phyloP scores from a whole-genome alignment of 1,140 invertebrate species.

The Mya arenaria region DNA sequence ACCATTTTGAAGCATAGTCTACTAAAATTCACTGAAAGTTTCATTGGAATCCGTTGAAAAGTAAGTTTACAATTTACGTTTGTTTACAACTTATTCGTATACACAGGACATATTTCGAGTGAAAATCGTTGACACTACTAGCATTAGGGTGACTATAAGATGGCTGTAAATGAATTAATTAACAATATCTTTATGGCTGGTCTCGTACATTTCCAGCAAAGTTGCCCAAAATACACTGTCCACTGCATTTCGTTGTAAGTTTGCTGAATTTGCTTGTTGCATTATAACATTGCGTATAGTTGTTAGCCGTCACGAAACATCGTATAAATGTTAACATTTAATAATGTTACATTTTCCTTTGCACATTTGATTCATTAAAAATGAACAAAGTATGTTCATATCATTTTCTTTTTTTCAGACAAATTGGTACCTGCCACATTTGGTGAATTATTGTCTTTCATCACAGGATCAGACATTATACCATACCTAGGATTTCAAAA shows the following conservation, averaged over 20 bases:
- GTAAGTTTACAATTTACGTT: constrained; percentile 22
- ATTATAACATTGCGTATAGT: constrained; percentile 8
- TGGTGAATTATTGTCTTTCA: constrained; percentile 7
- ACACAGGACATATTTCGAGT: constrained; percentile 5
- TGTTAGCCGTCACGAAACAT: constrained; percentile 18
- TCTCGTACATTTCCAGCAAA: constrained; percentile 12
- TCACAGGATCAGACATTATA: constrained; percentile 16
- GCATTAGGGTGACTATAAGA: constrained; percentile 23
- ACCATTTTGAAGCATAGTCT: constrained; percentile 13
- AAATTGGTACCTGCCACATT: constrained; percentile 9
- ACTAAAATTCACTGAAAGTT: constrained; percentile 11
- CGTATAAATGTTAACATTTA: constrained; percentile 28
- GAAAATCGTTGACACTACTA: constrained; percentile 22
- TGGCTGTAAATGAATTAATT: constrained; percentile 15
- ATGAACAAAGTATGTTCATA: constrained; percentile 24
- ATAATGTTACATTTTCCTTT: constrained; percentile 12
- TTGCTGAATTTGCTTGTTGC: constrained; percentile 26
- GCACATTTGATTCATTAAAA: constrained; percentile 20
- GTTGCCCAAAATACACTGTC: constrained; percentile 11
- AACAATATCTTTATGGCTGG: constrained; percentile 2
- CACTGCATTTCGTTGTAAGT: constrained; percentile 9
- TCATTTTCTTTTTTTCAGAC: constrained; percentile 26
- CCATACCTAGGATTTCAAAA: constrained; percentile 8
- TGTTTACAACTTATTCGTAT: constrained; percentile 21
- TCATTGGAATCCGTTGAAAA: constrained; percentile 15